Evolutionary conservation across 1,140 invertebrate genomes (phyloP).

Genomic region (Danaus melanippus): DNA sequence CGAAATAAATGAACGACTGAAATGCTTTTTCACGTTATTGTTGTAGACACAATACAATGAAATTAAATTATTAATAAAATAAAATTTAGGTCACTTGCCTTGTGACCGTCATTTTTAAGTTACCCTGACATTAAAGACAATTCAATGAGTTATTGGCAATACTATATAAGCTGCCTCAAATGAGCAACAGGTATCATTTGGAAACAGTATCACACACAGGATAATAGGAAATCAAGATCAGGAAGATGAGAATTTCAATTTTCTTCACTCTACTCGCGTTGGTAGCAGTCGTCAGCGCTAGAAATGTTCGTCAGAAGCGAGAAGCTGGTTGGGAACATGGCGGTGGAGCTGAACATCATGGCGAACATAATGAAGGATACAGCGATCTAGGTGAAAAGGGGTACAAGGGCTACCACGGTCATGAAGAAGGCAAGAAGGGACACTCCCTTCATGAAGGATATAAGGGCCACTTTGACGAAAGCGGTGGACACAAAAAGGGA

Average conservation of each 20-base stretch:
- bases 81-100: constrained; percentile 49
- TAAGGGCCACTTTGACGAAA: constrained; percentile 78
- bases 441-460: constrained; percentile 80
- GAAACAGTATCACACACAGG: constrained; percentile 42
- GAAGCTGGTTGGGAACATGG: constrained; percentile 74
- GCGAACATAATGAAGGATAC: constrained; percentile 60
- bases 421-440: constrained; percentile 78
- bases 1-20: neutral
- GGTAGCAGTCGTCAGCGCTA: constrained; percentile 32
- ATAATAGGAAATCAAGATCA: constrained; percentile 11
- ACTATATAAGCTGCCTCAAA: constrained; percentile 62
- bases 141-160: constrained; percentile 57
- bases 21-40: neutral
- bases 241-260: constrained; percentile 45
- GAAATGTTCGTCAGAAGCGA: constrained; percentile 44
- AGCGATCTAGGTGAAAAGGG: constrained; percentile 65
- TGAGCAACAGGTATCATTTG: constrained; percentile 59
- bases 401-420: constrained; percentile 76
- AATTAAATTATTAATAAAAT: constrained; percentile 22
- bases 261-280: constrained; percentile 36
- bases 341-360: constrained; percentile 66
- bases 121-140: constrained; percentile 63
- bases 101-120: constrained; percentile 43
- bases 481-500: constrained; percentile 81
- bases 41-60: constrained; percentile 10